Evolutionary conservation across 1,140 invertebrate genomes (phyloP).

Genomic region (Drosophila miranda): DNA sequence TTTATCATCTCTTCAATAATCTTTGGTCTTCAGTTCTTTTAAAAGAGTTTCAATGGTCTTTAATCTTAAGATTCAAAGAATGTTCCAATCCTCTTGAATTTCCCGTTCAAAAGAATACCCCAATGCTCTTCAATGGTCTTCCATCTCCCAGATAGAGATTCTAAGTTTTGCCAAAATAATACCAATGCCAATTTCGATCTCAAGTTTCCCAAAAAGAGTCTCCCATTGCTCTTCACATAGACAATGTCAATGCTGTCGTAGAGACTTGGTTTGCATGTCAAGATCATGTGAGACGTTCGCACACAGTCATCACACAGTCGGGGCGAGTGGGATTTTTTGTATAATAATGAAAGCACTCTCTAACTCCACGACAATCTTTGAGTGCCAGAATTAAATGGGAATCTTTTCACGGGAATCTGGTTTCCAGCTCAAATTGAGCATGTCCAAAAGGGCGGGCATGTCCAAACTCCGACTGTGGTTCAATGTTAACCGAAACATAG

Average conservation of each 20-base stretch:
- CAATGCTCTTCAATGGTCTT: too few species aligned
- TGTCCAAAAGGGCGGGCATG: slow-evolving; percentile 22
- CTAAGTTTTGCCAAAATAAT: too few species aligned
- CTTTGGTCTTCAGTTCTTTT: too few species aligned
- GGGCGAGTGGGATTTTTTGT: too few species aligned
- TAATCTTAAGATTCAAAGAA: too few species aligned
- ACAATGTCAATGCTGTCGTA: slow-evolving; percentile 39
- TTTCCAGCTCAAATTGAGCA: slow-evolving; percentile 59
- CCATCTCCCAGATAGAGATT: too few species aligned
- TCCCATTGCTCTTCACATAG: background rate
- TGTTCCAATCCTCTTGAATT: too few species aligned
- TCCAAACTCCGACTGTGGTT: slow-evolving; percentile 1
- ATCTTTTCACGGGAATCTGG: slow-evolving; percentile 64
- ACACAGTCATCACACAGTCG: slow-evolving; percentile 7
- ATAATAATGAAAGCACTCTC: background rate
- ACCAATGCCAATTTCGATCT: too few species aligned
- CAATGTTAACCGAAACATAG: slow-evolving; percentile 24
- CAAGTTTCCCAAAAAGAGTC: too few species aligned
- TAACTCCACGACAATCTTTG: slow-evolving; percentile 10
- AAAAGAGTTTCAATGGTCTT: too few species aligned
- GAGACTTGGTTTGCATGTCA: slow-evolving; percentile 28
- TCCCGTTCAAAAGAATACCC: too few species aligned
- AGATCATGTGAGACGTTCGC: slow-evolving; percentile 45
- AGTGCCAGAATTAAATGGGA: slow-evolving; percentile 27
- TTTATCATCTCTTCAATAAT: too few species aligned